These are phyloP conservation scores for Antheraea assamensis DNA, from an alignment of 2,888 invertebrate species.

Conservation along the genomic window DNA sequence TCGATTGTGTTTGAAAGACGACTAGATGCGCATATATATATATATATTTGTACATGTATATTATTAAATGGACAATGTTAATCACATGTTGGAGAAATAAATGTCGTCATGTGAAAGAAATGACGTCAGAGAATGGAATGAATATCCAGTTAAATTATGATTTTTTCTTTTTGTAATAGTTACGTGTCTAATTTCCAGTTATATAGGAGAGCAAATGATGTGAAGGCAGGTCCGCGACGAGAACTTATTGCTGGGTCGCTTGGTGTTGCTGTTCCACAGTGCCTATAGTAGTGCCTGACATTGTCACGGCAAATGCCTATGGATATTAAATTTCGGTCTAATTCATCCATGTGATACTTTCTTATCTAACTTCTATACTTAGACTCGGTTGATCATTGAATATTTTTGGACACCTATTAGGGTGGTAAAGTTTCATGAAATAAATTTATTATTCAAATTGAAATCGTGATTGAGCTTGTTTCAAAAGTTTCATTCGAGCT, in stretches of 20 bases:
- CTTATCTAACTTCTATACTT: too few relatives aligned
- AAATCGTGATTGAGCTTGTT: neutral
- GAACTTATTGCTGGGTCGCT: neutral
- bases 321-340: neutral
- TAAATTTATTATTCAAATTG: neutral
- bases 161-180: neutral
- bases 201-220: constrained; percentile 6
- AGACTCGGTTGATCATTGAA: neutral
- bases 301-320: neutral
- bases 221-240: neutral
- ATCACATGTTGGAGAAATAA: neutral
- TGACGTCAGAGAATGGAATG: neutral
- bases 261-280: neutral
- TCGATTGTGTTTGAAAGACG: neutral
- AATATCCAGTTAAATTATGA: neutral
- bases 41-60: neutral
- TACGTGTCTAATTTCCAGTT: constrained; percentile 4
- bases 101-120: too few relatives aligned
- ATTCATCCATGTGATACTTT: neutral
- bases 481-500: constrained; percentile 8
- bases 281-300: neutral
- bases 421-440: neutral
- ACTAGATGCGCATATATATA: neutral
- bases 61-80: neutral
- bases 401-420: neutral